phyloP scores from a whole-genome alignment of 2,888 invertebrate genomes.

The Aromia moschata region DNA sequence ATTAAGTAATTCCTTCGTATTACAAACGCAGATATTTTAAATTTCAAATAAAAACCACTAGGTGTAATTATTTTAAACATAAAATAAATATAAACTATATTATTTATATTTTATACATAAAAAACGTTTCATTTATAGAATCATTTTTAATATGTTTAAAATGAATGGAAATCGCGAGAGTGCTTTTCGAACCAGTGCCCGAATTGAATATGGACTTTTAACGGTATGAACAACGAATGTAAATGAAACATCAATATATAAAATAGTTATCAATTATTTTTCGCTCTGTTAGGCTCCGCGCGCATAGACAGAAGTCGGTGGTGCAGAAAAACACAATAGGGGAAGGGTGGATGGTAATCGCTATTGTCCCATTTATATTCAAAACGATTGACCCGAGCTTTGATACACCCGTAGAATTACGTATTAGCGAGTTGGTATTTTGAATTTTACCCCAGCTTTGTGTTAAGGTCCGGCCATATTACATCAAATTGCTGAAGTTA shows the following conservation, averaged over 20 bases:
- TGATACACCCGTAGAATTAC: constrained; percentile 39
- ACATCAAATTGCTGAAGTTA: neutral
- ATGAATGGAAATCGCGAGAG: neutral
- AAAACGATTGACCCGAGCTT: constrained; percentile 55
- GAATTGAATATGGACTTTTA: constrained; percentile 14
- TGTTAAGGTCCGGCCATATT: neutral
- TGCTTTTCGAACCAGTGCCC: neutral
- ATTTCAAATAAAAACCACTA: too few species aligned
- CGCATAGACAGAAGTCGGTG: constrained; percentile 51
- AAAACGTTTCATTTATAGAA: too few species aligned
- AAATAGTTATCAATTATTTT: constrained; percentile 58
- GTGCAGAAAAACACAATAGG: constrained; percentile 58
- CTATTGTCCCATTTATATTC: constrained; percentile 58
- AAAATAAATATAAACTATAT: too few species aligned
- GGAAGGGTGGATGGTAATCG: constrained; percentile 57
- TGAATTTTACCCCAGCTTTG: constrained; percentile 3
- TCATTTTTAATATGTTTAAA: constrained; percentile 1
- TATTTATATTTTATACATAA: too few species aligned
- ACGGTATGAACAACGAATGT: constrained; percentile 35
- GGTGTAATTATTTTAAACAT: too few species aligned
- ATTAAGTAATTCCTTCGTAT: too few species aligned
- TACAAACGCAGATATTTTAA: too few species aligned
- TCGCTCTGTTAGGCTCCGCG: constrained; percentile 52
- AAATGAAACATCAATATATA: constrained; percentile 55
- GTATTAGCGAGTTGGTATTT: constrained; percentile 26